Evolutionary conservation across 2,113 vertebrate species (phyloP), one percentile per base, ranked within the genome.

Genomic region (Ammospiza caudacuta): DNA sequence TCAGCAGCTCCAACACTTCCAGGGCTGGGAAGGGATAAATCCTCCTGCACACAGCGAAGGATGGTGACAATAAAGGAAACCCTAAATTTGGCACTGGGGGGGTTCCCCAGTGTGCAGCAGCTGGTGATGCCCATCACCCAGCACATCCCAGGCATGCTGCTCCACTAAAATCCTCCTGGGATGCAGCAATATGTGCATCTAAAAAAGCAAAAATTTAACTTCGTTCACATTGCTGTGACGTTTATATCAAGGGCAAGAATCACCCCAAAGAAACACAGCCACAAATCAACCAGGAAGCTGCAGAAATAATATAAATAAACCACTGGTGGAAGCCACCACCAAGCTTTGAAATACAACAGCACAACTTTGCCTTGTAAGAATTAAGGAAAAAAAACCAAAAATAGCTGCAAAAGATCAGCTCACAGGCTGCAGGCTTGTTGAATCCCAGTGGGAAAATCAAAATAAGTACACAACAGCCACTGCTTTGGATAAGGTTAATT

Each of bases 401-500:
- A 64, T n/a, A 70, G 2, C 11, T 70, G 33, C 24, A 86, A 70
- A 83, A 89, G 37, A 39, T 11, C 35, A 73, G 13, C 46, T 72
- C 47, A n/a, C 6, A 24, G 49, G 33, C 16, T 75, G 81, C 35
- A 87, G 47, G 25, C 6, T 25, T 43, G 13, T 9, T 27, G 46
- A 72, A 78, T 85, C 61, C 46, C 67, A 75, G 28, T 23, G 39
- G 74, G 43, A 82, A 91, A 95, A 67, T 9, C 25, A 59, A 62
- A 67, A 9, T 25, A 12, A 66, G 16, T 1, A 1, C 5, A 0
- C 7, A 81, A 39, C 31, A 49, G 5, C n/a, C 24, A 19, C 6
- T 28, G 2, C 9, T 37, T 28, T 29, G n/a, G 55, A 9, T 10
- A 29, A 55, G 17, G 28, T 46, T 66, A 52, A 89, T 74, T 33